phyloP scores from a whole-genome alignment of 2,797 vertebrate species.

The Limnodromus scolopaceus region DNA sequence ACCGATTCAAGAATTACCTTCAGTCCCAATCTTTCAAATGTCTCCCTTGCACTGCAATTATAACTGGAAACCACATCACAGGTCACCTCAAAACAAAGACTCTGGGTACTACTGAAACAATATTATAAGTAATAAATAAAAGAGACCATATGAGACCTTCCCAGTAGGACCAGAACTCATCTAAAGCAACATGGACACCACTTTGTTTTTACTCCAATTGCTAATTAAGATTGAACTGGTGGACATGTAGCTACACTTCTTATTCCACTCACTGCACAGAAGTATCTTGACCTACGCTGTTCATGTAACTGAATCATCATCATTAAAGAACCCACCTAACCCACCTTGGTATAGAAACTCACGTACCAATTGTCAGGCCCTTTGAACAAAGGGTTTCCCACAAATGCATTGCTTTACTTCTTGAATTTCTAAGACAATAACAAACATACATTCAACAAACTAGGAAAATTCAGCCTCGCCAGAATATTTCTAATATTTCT shows the following conservation, averaged over 20 bases:
- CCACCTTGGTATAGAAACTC: background rate
- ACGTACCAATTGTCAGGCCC: background rate
- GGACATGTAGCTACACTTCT: background rate
- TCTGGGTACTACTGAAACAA: background rate
- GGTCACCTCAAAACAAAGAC: background rate
- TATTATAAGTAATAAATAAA: background rate
- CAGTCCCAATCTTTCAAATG: background rate
- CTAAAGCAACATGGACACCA: background rate
- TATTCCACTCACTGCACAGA: background rate
- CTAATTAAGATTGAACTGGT: background rate
- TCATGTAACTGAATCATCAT: background rate
- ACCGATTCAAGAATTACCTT: background rate
- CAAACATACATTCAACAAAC: background rate
- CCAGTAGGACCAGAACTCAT: background rate
- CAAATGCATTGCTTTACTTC: background rate
- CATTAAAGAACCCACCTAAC: background rate
- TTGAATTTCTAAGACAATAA: background rate
- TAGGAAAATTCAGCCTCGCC: background rate
- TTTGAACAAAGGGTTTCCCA: background rate
- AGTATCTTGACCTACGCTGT: background rate
- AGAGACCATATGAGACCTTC: background rate
- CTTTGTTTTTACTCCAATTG: background rate
- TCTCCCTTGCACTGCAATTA: background rate
- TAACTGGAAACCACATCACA: background rate
- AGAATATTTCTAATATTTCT: background rate